These are phyloP conservation scores for Cyaniris semiargus DNA, from an alignment of 2,888 invertebrate genomes.

Conservation along the genomic window DNA sequence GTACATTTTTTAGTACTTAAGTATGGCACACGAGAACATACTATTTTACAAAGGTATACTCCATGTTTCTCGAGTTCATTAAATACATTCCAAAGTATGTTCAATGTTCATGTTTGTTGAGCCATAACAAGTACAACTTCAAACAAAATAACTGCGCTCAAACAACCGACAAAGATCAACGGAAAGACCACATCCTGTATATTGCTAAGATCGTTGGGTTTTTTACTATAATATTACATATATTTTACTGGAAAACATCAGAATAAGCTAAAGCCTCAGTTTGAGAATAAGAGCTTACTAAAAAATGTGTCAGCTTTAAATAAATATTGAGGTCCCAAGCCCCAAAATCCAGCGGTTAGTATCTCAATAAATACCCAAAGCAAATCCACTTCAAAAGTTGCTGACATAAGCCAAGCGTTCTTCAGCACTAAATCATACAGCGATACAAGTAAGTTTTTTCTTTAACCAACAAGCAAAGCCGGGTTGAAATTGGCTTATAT, in stretches of 20 bases:
- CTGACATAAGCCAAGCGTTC: constrained; percentile 1
- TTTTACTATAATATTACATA: background rate
- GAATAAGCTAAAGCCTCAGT: background rate
- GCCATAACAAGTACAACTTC: constrained; percentile 19
- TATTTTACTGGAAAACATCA: background rate
- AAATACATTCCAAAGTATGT: constrained; percentile 4
- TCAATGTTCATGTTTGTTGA: constrained; percentile 21
- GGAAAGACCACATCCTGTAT: constrained; percentile 25
- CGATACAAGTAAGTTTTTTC: constrained; percentile 18
- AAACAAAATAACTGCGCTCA: constrained; percentile 20
- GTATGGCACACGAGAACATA: background rate
- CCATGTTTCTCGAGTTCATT: background rate
- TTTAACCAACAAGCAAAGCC: constrained; percentile 3
- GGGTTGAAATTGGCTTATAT: constrained; percentile 20
- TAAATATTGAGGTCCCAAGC: background rate
- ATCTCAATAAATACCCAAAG: background rate
- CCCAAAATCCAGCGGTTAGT: background rate
- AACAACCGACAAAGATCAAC: constrained; percentile 23
- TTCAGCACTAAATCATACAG: constrained; percentile 18
- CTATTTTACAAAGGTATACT: background rate
- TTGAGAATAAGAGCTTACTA: background rate
- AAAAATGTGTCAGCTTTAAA: background rate
- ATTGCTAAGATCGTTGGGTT: constrained; percentile 1
- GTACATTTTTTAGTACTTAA: background rate
- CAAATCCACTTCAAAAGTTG: constrained; percentile 22